Base-by-base conservation (phyloP, 2,888 invertebrate genomes). In the Epirrhoe alternata region DNA sequence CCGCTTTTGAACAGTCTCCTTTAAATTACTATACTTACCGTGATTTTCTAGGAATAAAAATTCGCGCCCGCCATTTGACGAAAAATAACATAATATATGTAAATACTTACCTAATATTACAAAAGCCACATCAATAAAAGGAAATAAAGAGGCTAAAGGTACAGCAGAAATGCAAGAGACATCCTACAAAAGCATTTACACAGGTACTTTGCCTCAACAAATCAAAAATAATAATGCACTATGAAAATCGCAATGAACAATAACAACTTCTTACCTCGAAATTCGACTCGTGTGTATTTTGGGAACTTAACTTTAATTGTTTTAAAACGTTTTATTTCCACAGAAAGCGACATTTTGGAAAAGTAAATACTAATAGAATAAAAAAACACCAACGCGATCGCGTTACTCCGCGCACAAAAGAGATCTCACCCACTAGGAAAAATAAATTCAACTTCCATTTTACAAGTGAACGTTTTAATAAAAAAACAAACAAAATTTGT, bases 301-400 rank as follows among this genome's bases (percentile, higher is more conserved):
- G 96, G 96, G 10, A 94, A 94, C 82, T 95, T 96, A 79, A 94
- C 94, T 86, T 95, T 96, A 16, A 95, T 90, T 59, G 96, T 92
- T 87, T 95, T 95, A 81, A 97, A 95, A 74, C 95, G 95, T 81
- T 95, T 95, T 51, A 97, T 83, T 80, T 94, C 94, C 16, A 97
- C 95, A 10, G 94, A 90, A 50, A 97, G 94, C 78, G 96, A 95
- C 96, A 97, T 96, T 70, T 74, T 88, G 54, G 52, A 66, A 66
- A 42, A 62, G 24, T 62, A 59, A 14, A 35, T 35, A 49, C 42
- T 24, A 61, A 5, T 17, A 50, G 0, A 62, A 42, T 38, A 49
- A 0, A 31, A 42, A 45, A 54, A 35, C 6, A 14, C n/a, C 6
- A 45, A 49, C 45, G 63, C 45, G 50, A 42, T 7, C 38, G 24